phyloP scores from a whole-genome alignment of 2,888 invertebrate species.

The Cheilosia grossa region DNA sequence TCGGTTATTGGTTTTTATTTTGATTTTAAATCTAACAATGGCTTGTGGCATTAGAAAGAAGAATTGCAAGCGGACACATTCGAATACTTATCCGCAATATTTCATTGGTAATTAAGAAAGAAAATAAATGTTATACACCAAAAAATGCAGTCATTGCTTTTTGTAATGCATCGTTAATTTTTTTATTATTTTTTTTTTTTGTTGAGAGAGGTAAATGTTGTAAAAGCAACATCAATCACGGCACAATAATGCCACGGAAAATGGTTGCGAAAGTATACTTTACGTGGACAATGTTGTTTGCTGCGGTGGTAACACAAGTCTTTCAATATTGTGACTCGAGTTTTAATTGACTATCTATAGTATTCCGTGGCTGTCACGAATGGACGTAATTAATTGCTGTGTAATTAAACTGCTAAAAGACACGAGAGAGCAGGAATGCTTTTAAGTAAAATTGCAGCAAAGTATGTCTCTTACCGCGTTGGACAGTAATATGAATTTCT shows the following conservation, averaged over 20 bases:
- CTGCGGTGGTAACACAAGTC: conserved; percentile 13
- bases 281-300: conserved; percentile 3
- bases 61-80: background rate
- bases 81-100: conserved; percentile 33
- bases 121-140: conserved; percentile 26
- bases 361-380: background rate
- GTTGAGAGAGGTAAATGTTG: background rate
- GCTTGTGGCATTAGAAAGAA: background rate
- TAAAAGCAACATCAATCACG: conserved; percentile 34
- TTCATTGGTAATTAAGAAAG: conserved; percentile 45
- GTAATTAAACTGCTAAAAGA: background rate
- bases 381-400: background rate
- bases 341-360: conserved; percentile 27
- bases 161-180: conserved; percentile 35
- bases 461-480: conserved; percentile 8
- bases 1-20: conserved; percentile 13
- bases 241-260: conserved; percentile 15
- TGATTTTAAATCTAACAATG: conserved; percentile 3
- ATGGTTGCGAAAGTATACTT: conserved; percentile 21
- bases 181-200: background rate
- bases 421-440: too few relatives aligned
- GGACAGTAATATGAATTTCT: background rate
- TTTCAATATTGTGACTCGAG: conserved; percentile 26
- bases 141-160: conserved; percentile 36
- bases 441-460: background rate